A percentile compares a stretch with the other conserved stretches of the same genome.
These are phyloP conservation scores for Actinia equina DNA, from an alignment of 64 coral and sea anemone genomes.

Conservation along the genomic window DNA sequence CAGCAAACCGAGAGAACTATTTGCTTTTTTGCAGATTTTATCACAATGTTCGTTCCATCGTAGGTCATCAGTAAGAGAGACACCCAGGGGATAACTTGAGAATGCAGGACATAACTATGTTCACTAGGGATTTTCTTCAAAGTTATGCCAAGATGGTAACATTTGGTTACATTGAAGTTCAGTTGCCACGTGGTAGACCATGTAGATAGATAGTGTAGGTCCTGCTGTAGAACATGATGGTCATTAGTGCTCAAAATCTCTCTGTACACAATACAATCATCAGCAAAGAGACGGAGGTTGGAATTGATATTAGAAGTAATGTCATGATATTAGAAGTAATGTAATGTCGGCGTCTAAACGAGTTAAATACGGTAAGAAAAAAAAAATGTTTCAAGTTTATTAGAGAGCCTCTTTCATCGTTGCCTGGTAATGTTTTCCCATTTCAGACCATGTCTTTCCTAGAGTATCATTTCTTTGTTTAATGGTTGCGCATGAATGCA, in stretches of 20 bases:
- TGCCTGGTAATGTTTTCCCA: no score
- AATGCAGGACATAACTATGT: neutral
- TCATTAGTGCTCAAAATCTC: neutral
- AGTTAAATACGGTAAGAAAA: no score
- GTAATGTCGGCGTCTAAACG: no score
- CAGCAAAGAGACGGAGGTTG: conserved; percentile 10
- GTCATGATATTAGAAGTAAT: no score
- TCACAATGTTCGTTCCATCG: conserved; percentile 48
- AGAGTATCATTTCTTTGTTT: no score
- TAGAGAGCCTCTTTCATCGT: no score
- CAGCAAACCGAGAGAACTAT: conserved; percentile 39
- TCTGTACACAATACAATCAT: conserved; percentile 24
- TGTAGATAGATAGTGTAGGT: neutral
- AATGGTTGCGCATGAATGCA: no score
- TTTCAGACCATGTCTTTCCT: no score
- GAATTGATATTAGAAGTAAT: no score
- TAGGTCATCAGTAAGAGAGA: conserved; percentile 17
- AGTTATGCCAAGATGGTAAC: conserved; percentile 40
- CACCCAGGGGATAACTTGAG: conserved; percentile 10
- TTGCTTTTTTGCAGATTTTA: neutral
- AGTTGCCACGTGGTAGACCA: conserved; percentile 26
- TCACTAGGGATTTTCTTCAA: conserved; percentile 5
- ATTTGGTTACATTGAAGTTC: conserved; percentile 36
- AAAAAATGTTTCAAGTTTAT: no score
- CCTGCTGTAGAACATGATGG: neutral